These are phyloP conservation scores for Caprella mutica DNA, from an alignment of 2,888 invertebrate species.

Conservation along the genomic window DNA sequence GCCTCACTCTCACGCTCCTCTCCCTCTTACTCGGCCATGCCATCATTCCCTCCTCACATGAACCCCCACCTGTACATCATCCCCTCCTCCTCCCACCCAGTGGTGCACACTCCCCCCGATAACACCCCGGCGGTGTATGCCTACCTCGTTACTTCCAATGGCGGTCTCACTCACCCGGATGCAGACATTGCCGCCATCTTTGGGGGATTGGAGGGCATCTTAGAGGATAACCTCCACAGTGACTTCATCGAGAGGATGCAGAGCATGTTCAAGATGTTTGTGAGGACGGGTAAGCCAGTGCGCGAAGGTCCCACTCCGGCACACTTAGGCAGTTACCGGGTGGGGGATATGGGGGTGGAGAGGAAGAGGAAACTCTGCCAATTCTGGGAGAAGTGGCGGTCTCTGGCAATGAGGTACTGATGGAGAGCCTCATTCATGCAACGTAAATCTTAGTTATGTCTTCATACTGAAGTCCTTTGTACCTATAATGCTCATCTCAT, in stretches of 20 bases:
- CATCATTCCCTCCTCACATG: slow-evolving; percentile 37
- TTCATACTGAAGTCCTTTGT: too few species aligned
- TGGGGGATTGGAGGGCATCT: slow-evolving; percentile 52
- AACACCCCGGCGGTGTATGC: slow-evolving; percentile 37
- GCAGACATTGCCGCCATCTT: slow-evolving; percentile 68
- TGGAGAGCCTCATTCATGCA: too few species aligned
- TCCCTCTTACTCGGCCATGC: slow-evolving; percentile 61
- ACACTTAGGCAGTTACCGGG: slow-evolving; percentile 24
- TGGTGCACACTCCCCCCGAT: slow-evolving; percentile 64
- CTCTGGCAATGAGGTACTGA: slow-evolving; percentile 18
- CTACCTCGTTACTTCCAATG: slow-evolving; percentile 40
- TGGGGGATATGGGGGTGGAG: slow-evolving; percentile 14
- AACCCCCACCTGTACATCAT: slow-evolving; percentile 41
- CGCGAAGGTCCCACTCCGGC: slow-evolving; percentile 23
- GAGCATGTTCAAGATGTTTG: slow-evolving; percentile 26
- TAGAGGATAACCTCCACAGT: neutral
- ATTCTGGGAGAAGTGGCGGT: slow-evolving; percentile 19
- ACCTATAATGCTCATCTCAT: too few species aligned
- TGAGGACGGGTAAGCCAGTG: slow-evolving; percentile 15
- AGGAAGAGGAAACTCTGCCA: slow-evolving; percentile 17
- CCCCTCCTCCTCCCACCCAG: slow-evolving; percentile 50
- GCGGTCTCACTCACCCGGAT: slow-evolving; percentile 47
- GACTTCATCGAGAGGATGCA: slow-evolving; percentile 17
- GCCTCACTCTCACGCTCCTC: slow-evolving; percentile 41
- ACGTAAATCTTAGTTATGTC: too few species aligned